Evolutionary conservation across 2,797 vertebrate genomes (phyloP), one percentile per base, ranked within the genome.

Genomic region (Rhodeus uyekii): DNA sequence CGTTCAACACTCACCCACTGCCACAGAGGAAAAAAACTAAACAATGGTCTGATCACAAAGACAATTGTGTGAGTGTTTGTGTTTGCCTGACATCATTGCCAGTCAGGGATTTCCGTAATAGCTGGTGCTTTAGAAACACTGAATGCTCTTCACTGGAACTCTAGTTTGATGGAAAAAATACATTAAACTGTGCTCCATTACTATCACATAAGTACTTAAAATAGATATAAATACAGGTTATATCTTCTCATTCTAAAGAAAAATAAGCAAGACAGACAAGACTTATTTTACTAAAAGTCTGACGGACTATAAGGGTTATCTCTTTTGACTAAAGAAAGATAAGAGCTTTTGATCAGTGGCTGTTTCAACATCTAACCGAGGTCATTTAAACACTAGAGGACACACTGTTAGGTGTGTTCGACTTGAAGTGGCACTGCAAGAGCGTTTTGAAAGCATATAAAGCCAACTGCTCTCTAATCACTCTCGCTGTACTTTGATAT

Each of bases 341-440:
- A 84, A 80, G 73, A 34, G 55, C 42, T 38, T 38, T 14, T 61
- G 46, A 76, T 78, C 44, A 32, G 77, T 80, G 67, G 75, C 73
- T 85, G 60, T 87, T 84, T 69, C 22, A 65, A 60, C 39, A 65
- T 61, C 24, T 39, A 76, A 76, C 60, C 83, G 80, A 87, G 84
- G 81, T 89, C 82, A 87, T 39, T 48, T 60, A 72, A 63, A 27
- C 64, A 58, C 64, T 44, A 75, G 16, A 71, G 80, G 73, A 74
- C 53, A 72, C n/a, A n/a, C n/a, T 68, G 79, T 78, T 24, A 27
- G 42, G 3, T 44, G 42, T 14, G 42, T 44, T 44, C 1, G 13
- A 44, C 42, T 16, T 44, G 13, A 55, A 55, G 0, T 1, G 2
- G 4, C 4, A 0, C n/a, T 24, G n/a, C 22, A 53, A n/a, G 50